Conservation (phyloP, 2,888 invertebrate species). For the Panzeria rudis region DNA sequence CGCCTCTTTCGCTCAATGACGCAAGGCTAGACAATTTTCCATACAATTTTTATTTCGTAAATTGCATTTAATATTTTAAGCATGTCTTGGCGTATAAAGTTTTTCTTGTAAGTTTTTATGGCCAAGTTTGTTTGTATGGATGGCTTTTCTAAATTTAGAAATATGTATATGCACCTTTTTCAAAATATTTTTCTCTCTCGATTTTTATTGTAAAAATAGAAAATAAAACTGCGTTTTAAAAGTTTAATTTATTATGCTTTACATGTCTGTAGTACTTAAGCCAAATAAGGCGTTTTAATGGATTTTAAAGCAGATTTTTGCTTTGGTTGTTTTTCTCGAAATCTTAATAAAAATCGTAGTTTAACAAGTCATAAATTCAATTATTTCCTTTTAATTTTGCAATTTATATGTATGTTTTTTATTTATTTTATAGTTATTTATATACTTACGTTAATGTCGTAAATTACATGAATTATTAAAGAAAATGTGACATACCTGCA, state of each 20-base stretch:
- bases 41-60: slow-evolving; percentile 10
- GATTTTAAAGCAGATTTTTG: slow-evolving; percentile 32
- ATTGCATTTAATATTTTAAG: slow-evolving; percentile 56
- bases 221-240: slow-evolving; percentile 15
- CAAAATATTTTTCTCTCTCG: slow-evolving; percentile 18
- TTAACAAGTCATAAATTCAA: slow-evolving; percentile 42
- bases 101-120: slow-evolving; percentile 11
- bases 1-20: background rate
- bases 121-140: slow-evolving; percentile 40
- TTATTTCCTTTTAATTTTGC: slow-evolving; percentile 46
- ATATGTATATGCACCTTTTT: background rate
- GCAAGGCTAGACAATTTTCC: background rate
- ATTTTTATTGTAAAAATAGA: slow-evolving; percentile 2
- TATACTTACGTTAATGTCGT: slow-evolving; percentile 19
- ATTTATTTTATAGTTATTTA: background rate
- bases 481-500: slow-evolving; percentile 49
- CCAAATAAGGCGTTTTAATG: slow-evolving; percentile 47
- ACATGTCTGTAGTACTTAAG: slow-evolving; percentile 49
- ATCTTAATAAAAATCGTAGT: slow-evolving; percentile 39
- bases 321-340: background rate
- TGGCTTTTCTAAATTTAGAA: slow-evolving; percentile 64
- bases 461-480: slow-evolving; percentile 31
- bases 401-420: background rate
- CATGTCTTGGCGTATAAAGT: slow-evolving; percentile 48
- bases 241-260: slow-evolving; percentile 46